Base-by-base conservation (phyloP, 1,140 invertebrate genomes). In the Saccostrea glomerata region DNA sequence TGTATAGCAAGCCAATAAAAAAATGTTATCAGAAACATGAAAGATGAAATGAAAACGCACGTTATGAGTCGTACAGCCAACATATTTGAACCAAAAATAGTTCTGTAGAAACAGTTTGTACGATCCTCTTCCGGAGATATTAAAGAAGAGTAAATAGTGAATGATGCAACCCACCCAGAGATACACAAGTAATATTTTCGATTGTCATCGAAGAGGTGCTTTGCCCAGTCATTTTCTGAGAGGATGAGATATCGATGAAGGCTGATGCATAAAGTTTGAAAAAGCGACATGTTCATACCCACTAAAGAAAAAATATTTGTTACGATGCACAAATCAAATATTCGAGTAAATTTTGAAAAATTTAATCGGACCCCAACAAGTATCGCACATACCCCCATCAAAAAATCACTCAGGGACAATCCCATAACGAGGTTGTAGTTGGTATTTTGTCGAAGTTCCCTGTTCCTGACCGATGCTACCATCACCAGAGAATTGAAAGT, bases 341-440 rank as follows among this genome's bases (percentile, higher is more conserved):
- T 25, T 30, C n/a, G 0, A 73, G 23, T 73, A 23, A 73, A 30
- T 25, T 12, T 73, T 17, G 66, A 23, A 30, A 73, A 73, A 5
- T 11, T 11, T 13, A 23, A 9, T 12, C 66, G 66, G 30, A 73
- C 25, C 20, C 66, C 66, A 4, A 0, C 13, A 3, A 73, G 6
- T 12, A 73, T 30, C n/a, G 30, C 23, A 25, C n/a, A 23, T 12
- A 73, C 20, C 12, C 66, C 66, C 66, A 73, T 25, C 66, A 73
- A 23, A 30, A 73, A 73, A n/a, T 73, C 66, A n/a, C 66, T 73
- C 11, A 25, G 25, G 0, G 66, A 73, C 25, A 73, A 30, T 25
- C 66, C 66, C 66, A 73, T 25, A n/a, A 73, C 66, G 25, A 73
- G 66, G 66, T 73, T 73, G 66, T 73, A 73, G 30, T 73, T 73